These are phyloP conservation scores for Brachyhypopomus gauderio DNA, from an alignment of 2,113 vertebrate species.

Conservation along the genomic window DNA sequence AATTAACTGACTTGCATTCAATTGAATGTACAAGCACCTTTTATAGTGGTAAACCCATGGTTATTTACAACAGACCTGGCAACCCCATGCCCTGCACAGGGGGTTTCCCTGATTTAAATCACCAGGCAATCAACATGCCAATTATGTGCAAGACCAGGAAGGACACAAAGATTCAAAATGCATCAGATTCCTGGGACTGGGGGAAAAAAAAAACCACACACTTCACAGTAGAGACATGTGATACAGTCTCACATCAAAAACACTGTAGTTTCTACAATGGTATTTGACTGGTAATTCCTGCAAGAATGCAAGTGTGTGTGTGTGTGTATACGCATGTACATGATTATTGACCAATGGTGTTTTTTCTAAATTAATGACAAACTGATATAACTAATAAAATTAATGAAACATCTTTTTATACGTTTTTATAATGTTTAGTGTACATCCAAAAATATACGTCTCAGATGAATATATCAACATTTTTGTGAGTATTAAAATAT, in stretches of 20 bases:
- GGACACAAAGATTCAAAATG: background rate
- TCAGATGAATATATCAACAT: constrained; percentile 8
- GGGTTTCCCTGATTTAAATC: background rate
- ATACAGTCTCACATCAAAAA: background rate
- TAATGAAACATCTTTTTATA: constrained; percentile 39
- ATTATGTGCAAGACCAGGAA: background rate
- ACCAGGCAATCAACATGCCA: background rate
- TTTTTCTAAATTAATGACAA: background rate
- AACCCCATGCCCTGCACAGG: background rate
- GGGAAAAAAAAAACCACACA: background rate
- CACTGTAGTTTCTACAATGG: too few species aligned
- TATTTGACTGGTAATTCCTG: background rate
- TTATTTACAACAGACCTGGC: background rate
- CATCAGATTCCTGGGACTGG: too few species aligned
- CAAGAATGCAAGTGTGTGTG: background rate
- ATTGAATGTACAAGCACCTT: constrained; percentile 23
- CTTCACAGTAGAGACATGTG: too few species aligned
- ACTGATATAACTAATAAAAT: constrained; percentile 6
- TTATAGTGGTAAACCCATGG: background rate
- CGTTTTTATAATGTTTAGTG: constrained; percentile 20
- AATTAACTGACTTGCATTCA: constrained; percentile 9
- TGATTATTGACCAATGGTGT: background rate
- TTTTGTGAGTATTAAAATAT: constrained; percentile 8
- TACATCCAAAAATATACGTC: background rate
- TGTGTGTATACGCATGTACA: too few species aligned